Conservation (phyloP, 2,797 vertebrate species). For the Brachyalestes nurse region DNA sequence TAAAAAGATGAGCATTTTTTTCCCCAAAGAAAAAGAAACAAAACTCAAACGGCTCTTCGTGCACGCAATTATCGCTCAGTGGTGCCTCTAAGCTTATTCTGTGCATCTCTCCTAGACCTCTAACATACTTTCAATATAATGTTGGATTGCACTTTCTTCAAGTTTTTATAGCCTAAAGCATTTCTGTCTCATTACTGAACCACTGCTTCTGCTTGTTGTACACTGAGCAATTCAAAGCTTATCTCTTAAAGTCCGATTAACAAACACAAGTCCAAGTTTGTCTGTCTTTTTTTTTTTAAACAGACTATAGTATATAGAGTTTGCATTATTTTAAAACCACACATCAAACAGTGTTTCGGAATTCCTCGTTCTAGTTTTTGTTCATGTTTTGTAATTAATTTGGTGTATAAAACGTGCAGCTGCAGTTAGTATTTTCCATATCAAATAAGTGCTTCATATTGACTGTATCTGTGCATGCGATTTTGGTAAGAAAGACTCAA, state of each 20-base stretch:
- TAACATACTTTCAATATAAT: constrained; percentile 76
- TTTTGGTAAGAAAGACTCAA: constrained; percentile 77
- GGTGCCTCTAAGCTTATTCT: constrained; percentile 49
- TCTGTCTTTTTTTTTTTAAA: constrained; percentile 4
- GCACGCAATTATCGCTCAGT: constrained; percentile 66
- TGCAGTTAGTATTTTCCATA: constrained; percentile 65
- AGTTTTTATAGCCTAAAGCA: constrained; percentile 70
- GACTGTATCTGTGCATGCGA: constrained; percentile 74
- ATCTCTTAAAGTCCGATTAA: constrained; percentile 57
- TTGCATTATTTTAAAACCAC: constrained; percentile 70
- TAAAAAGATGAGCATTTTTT: constrained; percentile 43
- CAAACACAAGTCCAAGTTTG: constrained; percentile 48
- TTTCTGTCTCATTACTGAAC: constrained; percentile 57
- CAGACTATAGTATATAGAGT: constrained; percentile 54
- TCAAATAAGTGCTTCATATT: constrained; percentile 74
- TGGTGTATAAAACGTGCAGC: constrained; percentile 75
- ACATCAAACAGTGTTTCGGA: constrained; percentile 65
- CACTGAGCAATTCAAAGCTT: constrained; percentile 63
- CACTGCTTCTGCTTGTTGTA: constrained; percentile 48
- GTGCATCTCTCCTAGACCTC: constrained; percentile 43
- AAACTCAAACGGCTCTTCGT: constrained; percentile 16
- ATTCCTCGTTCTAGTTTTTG: constrained; percentile 68
- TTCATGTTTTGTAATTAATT: constrained; percentile 72
- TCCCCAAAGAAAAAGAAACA: constrained; percentile 16
- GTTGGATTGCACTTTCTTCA: constrained; percentile 83